phyloP scores from a whole-genome alignment of 2,113 vertebrate genomes.

The Notothenia coriiceps region DNA sequence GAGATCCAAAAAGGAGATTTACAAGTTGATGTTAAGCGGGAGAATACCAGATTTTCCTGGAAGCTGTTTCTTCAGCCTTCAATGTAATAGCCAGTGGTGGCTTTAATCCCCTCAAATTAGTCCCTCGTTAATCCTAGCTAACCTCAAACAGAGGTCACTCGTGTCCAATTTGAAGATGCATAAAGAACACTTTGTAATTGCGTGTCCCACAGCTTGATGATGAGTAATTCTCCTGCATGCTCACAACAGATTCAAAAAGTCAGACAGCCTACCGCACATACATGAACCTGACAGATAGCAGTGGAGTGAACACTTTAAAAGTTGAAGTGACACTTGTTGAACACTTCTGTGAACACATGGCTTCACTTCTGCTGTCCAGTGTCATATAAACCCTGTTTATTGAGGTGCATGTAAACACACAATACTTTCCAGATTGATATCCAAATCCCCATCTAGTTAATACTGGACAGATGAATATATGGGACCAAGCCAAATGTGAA shows the following conservation, averaged over 20 bases:
- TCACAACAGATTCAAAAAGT: constrained; percentile 25
- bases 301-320: not conserved
- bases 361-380: not conserved
- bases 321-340: not conserved
- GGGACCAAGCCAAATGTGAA: constrained; percentile 28
- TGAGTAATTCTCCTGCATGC: constrained; percentile 53
- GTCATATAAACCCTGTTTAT: not conserved
- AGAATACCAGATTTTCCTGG: constrained; percentile 80
- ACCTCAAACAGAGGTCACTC: constrained; percentile 79
- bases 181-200: constrained; percentile 70
- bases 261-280: not conserved
- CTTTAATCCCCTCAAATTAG: constrained; percentile 85
- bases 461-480: not conserved
- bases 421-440: not conserved
- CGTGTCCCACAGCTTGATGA: constrained; percentile 42
- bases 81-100: constrained; percentile 76
- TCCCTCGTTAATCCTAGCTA: constrained; percentile 81
- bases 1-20: constrained; percentile 73
- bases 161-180: constrained; percentile 74
- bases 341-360: not conserved
- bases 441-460: not conserved
- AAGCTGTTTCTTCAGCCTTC: constrained; percentile 79
- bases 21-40: constrained; percentile 70
- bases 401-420: not conserved
- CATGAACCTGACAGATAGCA: not conserved